phyloP scores from a whole-genome alignment of 2,888 invertebrate genomes.

The Lissocephala sabroskyi region DNA sequence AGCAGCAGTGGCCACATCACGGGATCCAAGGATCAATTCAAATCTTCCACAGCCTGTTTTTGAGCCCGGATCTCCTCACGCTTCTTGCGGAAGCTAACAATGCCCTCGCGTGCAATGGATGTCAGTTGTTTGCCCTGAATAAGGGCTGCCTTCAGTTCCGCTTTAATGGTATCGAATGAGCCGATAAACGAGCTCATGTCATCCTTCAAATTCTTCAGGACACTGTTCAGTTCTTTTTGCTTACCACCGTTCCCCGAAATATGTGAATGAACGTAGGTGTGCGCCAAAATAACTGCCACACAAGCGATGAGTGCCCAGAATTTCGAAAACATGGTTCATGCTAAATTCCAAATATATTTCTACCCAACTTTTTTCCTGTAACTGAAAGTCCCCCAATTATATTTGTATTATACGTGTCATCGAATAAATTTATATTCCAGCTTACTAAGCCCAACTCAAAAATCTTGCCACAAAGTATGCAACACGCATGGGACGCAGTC shows the following conservation, averaged over 20 bases:
- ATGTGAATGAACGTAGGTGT: conserved; percentile 12
- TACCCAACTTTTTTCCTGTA: too few species aligned
- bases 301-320: conserved; percentile 14
- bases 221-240: too few species aligned
- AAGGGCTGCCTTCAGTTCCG: conserved; percentile 11
- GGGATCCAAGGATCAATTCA: too few species aligned
- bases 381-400: too few species aligned
- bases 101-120: background rate
- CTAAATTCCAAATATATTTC: too few species aligned
- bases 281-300: conserved; percentile 15
- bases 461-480: conserved; percentile 18
- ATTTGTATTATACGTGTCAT: too few species aligned
- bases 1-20: too few species aligned
- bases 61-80: conserved; percentile 1
- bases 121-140: background rate
- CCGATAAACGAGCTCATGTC: background rate
- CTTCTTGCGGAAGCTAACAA: conserved; percentile 3
- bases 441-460: background rate
- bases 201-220: too few species aligned
- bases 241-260: background rate
- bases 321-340: too few species aligned
- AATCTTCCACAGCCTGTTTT: too few species aligned
- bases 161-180: background rate
- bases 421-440: too few species aligned
- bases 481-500: too few species aligned